Conservation (phyloP, 2,888 invertebrate species). For the Limnephilus auricula region DNA sequence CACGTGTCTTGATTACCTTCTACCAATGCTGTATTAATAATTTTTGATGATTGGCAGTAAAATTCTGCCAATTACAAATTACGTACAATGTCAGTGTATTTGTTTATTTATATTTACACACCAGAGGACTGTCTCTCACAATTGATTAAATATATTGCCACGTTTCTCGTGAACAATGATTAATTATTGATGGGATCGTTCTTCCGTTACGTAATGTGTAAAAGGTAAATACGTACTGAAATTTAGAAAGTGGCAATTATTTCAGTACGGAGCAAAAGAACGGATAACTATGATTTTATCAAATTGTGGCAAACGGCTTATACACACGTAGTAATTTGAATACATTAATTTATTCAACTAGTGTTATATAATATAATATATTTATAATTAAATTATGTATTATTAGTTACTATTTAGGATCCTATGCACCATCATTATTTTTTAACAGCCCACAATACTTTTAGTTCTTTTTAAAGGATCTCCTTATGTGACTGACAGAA, state of each 20-base stretch:
- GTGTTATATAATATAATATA: background rate
- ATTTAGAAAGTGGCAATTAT: background rate
- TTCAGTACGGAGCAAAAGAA: background rate
- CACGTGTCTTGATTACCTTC: background rate
- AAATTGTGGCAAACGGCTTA: background rate
- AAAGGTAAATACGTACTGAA: background rate
- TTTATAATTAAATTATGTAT: too few species aligned
- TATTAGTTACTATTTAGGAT: too few species aligned
- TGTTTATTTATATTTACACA: background rate
- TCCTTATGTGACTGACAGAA: background rate
- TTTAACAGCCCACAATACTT: too few species aligned
- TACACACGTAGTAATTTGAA: background rate
- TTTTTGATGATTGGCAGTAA: background rate
- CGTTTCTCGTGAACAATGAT: background rate
- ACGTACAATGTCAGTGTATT: background rate
- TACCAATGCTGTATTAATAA: background rate
- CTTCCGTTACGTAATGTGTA: background rate
- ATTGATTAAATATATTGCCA: background rate
- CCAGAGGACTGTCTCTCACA: background rate
- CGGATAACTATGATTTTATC: background rate
- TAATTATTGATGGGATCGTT: background rate
- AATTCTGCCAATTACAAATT: background rate
- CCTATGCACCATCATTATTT: too few species aligned
- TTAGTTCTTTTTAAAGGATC: too few species aligned
- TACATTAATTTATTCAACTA: background rate